phyloP scores from a whole-genome alignment of 1,140 invertebrate genomes.

The Macrocentrus cingulum region DNA sequence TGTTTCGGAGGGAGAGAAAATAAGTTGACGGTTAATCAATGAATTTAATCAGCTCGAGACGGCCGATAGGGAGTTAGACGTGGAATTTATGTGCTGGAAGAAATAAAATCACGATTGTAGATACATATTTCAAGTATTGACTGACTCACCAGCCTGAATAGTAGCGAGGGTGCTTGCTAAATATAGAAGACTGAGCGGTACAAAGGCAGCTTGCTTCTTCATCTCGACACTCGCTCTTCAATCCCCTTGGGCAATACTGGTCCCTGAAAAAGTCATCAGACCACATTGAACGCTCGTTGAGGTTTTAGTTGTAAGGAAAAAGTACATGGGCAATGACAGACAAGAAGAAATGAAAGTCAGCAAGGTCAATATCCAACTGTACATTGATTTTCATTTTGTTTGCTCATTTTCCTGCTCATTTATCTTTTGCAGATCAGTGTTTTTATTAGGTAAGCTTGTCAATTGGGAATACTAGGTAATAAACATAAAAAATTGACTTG shows the following conservation, averaged over 20 bases:
- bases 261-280: too few species aligned
- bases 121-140: background rate
- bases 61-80: background rate
- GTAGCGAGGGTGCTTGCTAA: constrained; percentile 50
- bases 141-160: constrained; percentile 48
- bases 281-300: too few species aligned
- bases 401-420: too few species aligned
- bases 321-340: too few species aligned
- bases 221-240: constrained; percentile 40
- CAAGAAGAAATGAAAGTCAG: too few species aligned
- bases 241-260: constrained; percentile 8
- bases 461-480: too few species aligned
- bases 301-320: too few species aligned
- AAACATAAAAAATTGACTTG: too few species aligned
- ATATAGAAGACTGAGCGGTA: constrained; percentile 53
- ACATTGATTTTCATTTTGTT: too few species aligned
- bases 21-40: background rate
- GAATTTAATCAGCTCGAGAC: background rate
- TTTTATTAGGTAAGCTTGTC: too few species aligned
- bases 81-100: background rate
- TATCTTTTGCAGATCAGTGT: too few species aligned
- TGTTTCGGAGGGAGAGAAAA: background rate
- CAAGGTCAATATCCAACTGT: too few species aligned
- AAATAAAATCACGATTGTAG: background rate
- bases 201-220: constrained; percentile 47